Percentiles rank a stretch among this genome's conserved stretches.
Conservation (phyloP, 2,113 vertebrate species). For the Mirza zaza region DNA sequence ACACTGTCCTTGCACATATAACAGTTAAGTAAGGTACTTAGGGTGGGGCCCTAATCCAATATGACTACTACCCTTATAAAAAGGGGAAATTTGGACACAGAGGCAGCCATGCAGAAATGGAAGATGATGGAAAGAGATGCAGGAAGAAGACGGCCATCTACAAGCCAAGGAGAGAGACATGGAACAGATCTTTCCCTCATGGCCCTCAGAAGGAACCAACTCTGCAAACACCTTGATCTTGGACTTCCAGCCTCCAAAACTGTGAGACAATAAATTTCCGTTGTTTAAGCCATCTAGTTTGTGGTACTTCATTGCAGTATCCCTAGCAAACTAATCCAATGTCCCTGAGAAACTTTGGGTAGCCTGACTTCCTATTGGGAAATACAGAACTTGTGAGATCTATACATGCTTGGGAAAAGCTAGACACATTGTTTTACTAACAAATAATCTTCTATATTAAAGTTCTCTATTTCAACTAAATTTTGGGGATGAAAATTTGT, state of each 20-base stretch:
- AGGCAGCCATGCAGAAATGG: not conserved
- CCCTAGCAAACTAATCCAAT: not conserved
- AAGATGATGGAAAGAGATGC: not conserved
- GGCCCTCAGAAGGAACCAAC: not conserved
- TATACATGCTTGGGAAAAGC: not conserved
- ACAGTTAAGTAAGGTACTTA: not conserved
- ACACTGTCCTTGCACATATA: not conserved
- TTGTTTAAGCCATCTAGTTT: not conserved
- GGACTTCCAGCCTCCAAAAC: not conserved
- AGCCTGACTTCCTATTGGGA: not conserved
- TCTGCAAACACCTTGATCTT: not conserved
- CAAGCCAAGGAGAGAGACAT: not conserved
- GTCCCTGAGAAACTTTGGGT: not conserved
- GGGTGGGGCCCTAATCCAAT: not conserved
- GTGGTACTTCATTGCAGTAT: not conserved
- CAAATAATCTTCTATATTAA: not conserved
- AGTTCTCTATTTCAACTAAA: slow-evolving; percentile 21
- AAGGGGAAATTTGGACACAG: not conserved
- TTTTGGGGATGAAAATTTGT: not conserved
- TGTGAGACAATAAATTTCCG: not conserved
- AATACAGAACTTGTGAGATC: not conserved
- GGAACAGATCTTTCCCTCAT: not conserved
- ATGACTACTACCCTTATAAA: not conserved
- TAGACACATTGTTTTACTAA: not conserved
- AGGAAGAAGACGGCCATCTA: not conserved